These are phyloP conservation scores for Diaperis boleti DNA, from an alignment of 2,888 invertebrate species.

Conservation along the genomic window DNA sequence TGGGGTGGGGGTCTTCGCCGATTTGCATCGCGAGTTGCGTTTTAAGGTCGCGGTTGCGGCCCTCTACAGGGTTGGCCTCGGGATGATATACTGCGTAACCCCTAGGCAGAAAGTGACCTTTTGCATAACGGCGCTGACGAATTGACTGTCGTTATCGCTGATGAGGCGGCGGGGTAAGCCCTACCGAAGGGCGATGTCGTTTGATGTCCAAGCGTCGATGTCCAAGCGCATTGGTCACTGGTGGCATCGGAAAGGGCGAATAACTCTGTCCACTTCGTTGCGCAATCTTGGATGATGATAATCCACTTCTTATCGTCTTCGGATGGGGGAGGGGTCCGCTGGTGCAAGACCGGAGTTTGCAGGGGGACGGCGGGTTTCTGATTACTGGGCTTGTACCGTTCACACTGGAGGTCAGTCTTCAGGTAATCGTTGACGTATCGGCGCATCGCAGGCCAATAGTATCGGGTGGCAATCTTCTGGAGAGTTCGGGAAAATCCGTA, in stretches of 20 bases:
- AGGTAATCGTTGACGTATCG: not conserved
- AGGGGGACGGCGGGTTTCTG: no score
- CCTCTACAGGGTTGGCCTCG: constrained; percentile 26
- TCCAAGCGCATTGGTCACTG: constrained; percentile 43
- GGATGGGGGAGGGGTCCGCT: constrained; percentile 49
- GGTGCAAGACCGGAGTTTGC: constrained; percentile 43
- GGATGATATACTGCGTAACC: constrained; percentile 47
- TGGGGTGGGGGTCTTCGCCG: no score
- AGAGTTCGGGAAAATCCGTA: no score
- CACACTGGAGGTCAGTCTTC: not conserved
- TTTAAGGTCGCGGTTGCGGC: constrained; percentile 51
- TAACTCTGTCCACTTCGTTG: constrained; percentile 49
- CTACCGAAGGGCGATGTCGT: constrained; percentile 46
- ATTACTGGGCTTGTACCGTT: constrained; percentile 46
- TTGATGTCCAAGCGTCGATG: no score
- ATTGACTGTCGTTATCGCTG: constrained; percentile 10
- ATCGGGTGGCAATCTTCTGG: no score
- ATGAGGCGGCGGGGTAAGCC: no score
- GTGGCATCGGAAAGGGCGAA: constrained; percentile 44
- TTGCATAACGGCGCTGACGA: no score
- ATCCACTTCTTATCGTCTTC: constrained; percentile 26
- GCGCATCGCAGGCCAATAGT: no score
- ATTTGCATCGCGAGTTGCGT: constrained; percentile 52
- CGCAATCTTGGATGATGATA: constrained; percentile 32
- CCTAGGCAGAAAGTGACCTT: no score